These are phyloP conservation scores for Suricata suricatta DNA, from an alignment of 2,113 vertebrate species.

Conservation along the genomic window DNA sequence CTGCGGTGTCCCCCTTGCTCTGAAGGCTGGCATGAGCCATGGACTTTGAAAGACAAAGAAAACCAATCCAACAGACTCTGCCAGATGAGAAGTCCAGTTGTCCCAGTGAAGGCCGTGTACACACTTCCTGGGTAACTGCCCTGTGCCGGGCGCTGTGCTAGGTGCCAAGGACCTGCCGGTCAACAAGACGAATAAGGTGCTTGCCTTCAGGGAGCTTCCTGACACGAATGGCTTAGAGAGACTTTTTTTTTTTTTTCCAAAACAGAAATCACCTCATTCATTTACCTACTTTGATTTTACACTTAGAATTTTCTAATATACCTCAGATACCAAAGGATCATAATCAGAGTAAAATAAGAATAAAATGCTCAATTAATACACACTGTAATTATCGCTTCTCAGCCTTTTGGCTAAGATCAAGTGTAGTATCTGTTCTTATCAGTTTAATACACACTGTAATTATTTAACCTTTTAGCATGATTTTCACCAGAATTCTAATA, in stretches of 20 bases:
- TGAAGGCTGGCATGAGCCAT: background rate
- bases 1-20: background rate
- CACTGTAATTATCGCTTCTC: background rate
- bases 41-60: background rate
- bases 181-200: background rate
- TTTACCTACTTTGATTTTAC: constrained; percentile 14
- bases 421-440: too few relatives aligned
- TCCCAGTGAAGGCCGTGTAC: background rate
- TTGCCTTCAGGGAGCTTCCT: background rate
- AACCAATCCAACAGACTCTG: background rate
- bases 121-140: background rate
- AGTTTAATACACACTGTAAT: background rate
- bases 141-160: background rate
- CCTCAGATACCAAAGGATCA: background rate
- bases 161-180: background rate
- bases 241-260: background rate
- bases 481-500: constrained; percentile 36
- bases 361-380: background rate
- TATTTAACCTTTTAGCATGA: constrained; percentile 17
- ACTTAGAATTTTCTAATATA: constrained; percentile 20
- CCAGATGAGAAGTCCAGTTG: background rate
- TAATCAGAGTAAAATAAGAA: constrained; percentile 31
- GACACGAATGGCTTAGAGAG: background rate
- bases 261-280: background rate
- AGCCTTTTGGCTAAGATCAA: too few relatives aligned